A percentile compares a stretch with the other conserved stretches of the same genome.
phyloP scores from a whole-genome alignment of 1,140 invertebrate genomes.

The Rhizoglyphus robini region DNA sequence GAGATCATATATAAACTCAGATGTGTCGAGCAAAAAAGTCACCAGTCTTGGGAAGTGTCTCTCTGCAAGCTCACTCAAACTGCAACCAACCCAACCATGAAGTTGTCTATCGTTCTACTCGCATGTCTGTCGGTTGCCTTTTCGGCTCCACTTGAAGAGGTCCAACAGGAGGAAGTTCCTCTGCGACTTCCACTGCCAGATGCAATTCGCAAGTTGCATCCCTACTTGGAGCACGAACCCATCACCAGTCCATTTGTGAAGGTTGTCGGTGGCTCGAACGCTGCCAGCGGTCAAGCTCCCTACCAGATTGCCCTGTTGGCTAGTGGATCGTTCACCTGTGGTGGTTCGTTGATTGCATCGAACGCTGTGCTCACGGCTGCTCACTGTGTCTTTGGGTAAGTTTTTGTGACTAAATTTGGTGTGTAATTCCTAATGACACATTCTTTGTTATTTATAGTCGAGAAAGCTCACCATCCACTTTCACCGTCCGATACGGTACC shows the following conservation, averaged over 20 bases:
- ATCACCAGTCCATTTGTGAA: background rate
- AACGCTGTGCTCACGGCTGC: constrained; percentile 1
- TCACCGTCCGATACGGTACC: background rate
- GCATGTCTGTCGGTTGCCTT: too few relatives aligned
- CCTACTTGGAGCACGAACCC: background rate
- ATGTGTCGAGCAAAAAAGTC: too few relatives aligned
- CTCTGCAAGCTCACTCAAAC: too few relatives aligned
- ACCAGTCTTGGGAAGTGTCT: too few relatives aligned
- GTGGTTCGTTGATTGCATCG: too few relatives aligned
- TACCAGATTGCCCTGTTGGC: background rate
- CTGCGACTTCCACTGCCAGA: constrained; percentile 2
- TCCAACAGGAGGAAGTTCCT: too few relatives aligned
- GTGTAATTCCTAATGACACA: background rate
- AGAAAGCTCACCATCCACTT: background rate
- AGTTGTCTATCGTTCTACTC: too few relatives aligned
- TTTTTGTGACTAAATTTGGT: background rate
- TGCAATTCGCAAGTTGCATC: background rate
- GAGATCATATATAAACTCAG: too few relatives aligned
- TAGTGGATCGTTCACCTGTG: too few relatives aligned
- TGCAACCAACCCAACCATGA: too few relatives aligned
- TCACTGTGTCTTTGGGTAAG: background rate
- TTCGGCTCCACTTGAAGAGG: too few relatives aligned
- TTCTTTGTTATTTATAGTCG: background rate
- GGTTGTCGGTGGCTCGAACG: background rate
- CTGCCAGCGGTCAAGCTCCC: background rate